Evolutionary conservation across 2,888 invertebrate genomes (phyloP).

Genomic region (Eustalomyia histrio): DNA sequence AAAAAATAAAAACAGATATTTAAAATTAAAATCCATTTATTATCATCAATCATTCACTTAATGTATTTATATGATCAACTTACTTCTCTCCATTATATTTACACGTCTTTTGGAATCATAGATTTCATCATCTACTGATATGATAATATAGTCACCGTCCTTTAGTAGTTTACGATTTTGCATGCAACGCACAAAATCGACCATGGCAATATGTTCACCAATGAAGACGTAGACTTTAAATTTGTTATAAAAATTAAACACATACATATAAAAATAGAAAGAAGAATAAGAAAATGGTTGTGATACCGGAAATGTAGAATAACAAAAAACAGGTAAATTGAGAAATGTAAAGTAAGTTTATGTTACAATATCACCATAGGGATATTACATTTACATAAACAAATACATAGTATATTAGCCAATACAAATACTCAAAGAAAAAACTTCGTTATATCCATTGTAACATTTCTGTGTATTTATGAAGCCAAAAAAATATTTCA

Average conservation of each 20-base stretch:
- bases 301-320: too few species aligned
- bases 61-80: conserved; percentile 51
- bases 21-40: neutral
- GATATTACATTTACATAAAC: too few species aligned
- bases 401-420: too few species aligned
- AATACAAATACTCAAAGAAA: too few species aligned
- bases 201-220: conserved; percentile 91
- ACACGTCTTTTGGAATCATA: conserved; percentile 85
- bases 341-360: neutral
- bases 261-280: neutral
- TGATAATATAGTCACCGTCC: conserved; percentile 90
- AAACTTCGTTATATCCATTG: too few species aligned
- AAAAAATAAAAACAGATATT: neutral
- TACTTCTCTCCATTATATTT: conserved; percentile 80
- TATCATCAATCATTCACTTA: conserved; percentile 21
- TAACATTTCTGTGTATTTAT: too few species aligned
- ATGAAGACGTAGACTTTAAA: conserved; percentile 92
- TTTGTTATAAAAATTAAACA: neutral
- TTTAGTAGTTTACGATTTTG: conserved; percentile 87
- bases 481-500: too few species aligned
- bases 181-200: conserved; percentile 90
- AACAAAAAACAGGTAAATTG: neutral
- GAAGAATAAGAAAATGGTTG: too few species aligned
- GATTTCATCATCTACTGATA: conserved; percentile 93
- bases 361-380: neutral